Conservation (phyloP, 2,797 vertebrate species). For the Neostethus bicornis region DNA sequence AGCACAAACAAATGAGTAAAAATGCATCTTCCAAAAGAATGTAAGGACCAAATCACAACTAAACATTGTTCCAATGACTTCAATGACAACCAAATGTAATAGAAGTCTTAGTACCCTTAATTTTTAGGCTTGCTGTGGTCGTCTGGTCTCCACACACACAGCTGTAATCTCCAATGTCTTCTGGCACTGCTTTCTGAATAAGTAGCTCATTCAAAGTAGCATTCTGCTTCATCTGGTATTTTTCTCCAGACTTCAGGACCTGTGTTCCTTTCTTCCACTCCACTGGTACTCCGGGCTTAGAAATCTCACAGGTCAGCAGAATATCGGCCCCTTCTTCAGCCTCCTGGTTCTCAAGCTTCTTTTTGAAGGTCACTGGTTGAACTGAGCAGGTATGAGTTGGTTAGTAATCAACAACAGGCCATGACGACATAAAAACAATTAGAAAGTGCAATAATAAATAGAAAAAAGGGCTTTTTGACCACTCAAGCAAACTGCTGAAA, state of each 20-base stretch:
- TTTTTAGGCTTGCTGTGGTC: conserved; percentile 66
- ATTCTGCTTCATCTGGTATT: conserved; percentile 77
- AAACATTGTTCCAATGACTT: too few species aligned
- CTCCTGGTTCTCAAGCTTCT: conserved; percentile 69
- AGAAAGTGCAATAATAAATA: too few species aligned
- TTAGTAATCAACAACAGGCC: neutral
- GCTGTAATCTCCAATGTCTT: conserved; percentile 80
- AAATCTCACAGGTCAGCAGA: conserved; percentile 66
- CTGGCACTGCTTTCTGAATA: conserved; percentile 64
- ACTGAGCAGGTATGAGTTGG: conserved; percentile 53
- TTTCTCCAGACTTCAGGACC: conserved; percentile 74
- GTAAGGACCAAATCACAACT: too few species aligned
- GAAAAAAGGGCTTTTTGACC: neutral
- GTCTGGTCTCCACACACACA: conserved; percentile 79
- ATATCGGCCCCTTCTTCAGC: conserved; percentile 58
- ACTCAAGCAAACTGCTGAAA: neutral
- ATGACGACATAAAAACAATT: neutral
- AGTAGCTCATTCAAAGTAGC: conserved; percentile 72
- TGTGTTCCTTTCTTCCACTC: conserved; percentile 81
- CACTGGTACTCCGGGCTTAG: conserved; percentile 61
- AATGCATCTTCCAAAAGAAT: too few species aligned
- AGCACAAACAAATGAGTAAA: neutral
- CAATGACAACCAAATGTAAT: neutral
- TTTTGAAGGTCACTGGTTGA: conserved; percentile 74
- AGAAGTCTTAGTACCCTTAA: conserved; percentile 30